Evolutionary conservation across 1,140 invertebrate species (phyloP), one percentile per base, ranked within the genome.

Genomic region (Oryctes rhinoceros): DNA sequence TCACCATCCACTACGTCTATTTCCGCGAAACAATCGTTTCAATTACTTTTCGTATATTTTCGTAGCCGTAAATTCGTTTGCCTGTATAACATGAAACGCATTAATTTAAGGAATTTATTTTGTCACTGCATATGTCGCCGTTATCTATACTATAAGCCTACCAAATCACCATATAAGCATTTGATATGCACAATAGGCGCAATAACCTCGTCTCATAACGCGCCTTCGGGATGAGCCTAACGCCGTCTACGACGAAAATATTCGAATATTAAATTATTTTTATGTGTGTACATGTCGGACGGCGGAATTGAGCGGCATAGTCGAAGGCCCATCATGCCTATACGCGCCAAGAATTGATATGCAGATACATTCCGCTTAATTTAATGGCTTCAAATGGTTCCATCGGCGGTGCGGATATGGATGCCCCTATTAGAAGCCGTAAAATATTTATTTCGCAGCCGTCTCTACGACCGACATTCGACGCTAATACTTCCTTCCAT

Each of bases 221-320:
- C 39, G 39, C n/a, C 53, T 59, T 59, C 53, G 53, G 53, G 39
- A 59, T 59, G 53, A 59, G 53, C 53, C 53, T 71, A 71, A 71
- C 65, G 65, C 65, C 35, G 24, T 71, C 65, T 37, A 71, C 24
- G 65, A 37, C 65, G 24, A 71, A 71, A 71, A 71, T 71, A 71
- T 71, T 71, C 65, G 20, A 71, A 71, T 71, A 71, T 71, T 71
- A 71, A 71, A 71, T 71, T 71, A 71, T 71, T 71, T 71, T 71
- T 71, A 71, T 71, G 65, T 71, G 35, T 37, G 65, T 71, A 71
- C 65, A 71, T 71, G 65, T 71, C 65, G 9, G 65, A 71, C 65
- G 65, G 20, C 20, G 35, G 65, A 71, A 71, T 71, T 37, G 65
- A 71, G 65, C 65, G 18, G 11, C 11, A 35, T 37, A 71, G 18